A percentile compares a stretch with the other conserved stretches of the same genome.
Evolutionary conservation across 1,140 invertebrate genomes (phyloP).

Genomic region (Pseudomyrmex concolor): DNA sequence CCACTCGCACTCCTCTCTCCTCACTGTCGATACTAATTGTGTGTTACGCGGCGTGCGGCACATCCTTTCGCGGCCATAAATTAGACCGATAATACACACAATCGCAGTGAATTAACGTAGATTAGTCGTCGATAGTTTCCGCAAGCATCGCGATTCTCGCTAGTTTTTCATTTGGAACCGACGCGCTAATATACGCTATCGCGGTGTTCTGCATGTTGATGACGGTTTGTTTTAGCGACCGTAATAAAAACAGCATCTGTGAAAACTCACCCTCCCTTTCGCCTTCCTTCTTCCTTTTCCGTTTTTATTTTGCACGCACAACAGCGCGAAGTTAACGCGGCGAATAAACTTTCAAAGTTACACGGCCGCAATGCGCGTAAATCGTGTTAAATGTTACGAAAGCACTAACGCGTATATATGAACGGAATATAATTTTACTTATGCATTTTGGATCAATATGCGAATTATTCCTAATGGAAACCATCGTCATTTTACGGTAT

Average conservation of each 20-base stretch:
- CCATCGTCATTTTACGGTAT: background rate
- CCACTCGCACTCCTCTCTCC: background rate
- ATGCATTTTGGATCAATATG: conserved; percentile 17
- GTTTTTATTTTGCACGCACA: conserved; percentile 3
- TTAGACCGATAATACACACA: conserved; percentile 45
- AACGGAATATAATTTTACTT: background rate
- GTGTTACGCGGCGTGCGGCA: conserved; percentile 15
- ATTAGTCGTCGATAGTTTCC: conserved; percentile 23
- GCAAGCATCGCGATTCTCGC: conserved; percentile 28
- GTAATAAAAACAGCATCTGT: conserved; percentile 44
- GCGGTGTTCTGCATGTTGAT: background rate
- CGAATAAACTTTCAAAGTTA: background rate
- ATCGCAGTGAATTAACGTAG: conserved; percentile 44
- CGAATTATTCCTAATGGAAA: background rate
- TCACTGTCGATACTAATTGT: conserved; percentile 50
- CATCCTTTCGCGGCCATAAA: conserved; percentile 39
- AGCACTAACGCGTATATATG: background rate
- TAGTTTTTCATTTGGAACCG: conserved; percentile 40
- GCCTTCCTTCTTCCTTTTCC: background rate
- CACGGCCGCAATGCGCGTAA: background rate
- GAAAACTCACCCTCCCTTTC: too few relatives aligned
- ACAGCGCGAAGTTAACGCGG: background rate
- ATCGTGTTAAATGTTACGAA: background rate
- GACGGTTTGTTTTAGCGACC: conserved; percentile 10
- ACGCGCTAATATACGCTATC: background rate